phyloP scores from a whole-genome alignment of 2,113 vertebrate genomes.

The Agapornis roseicollis region DNA sequence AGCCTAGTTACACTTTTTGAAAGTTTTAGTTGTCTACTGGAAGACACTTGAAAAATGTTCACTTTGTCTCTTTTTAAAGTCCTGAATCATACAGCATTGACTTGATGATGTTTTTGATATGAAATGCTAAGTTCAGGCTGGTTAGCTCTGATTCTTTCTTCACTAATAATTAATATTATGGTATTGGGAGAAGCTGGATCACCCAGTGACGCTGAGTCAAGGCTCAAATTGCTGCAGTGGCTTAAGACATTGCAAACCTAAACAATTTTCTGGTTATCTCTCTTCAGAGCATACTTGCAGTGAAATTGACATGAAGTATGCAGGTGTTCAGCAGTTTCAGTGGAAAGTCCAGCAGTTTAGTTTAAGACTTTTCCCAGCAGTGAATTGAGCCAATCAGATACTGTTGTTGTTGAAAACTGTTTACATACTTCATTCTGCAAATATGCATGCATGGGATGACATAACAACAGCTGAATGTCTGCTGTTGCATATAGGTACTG shows the following conservation, averaged over 20 bases:
- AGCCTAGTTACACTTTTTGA: neutral
- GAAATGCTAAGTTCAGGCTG: neutral
- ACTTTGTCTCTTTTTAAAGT: neutral
- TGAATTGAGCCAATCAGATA: neutral
- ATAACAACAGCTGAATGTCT: neutral
- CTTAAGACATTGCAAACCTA: neutral
- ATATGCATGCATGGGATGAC: accelerated
- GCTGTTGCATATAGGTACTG: neutral
- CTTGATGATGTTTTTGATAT: neutral
- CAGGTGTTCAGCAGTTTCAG: neutral
- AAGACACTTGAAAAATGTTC: neutral
- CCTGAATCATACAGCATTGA: neutral
- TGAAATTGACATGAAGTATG: neutral
- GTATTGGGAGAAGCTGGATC: neutral
- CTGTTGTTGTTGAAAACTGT: neutral
- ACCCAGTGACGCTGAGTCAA: neutral
- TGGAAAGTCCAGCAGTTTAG: neutral
- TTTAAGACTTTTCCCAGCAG: neutral
- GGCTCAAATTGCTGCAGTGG: neutral
- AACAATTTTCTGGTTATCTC: neutral
- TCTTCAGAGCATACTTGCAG: neutral
- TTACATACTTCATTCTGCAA: neutral
- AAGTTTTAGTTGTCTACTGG: neutral
- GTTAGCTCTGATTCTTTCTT: neutral
- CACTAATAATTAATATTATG: neutral